phyloP scores from a whole-genome alignment of 2,797 vertebrate species.

The Bovichtus diacanthus region DNA sequence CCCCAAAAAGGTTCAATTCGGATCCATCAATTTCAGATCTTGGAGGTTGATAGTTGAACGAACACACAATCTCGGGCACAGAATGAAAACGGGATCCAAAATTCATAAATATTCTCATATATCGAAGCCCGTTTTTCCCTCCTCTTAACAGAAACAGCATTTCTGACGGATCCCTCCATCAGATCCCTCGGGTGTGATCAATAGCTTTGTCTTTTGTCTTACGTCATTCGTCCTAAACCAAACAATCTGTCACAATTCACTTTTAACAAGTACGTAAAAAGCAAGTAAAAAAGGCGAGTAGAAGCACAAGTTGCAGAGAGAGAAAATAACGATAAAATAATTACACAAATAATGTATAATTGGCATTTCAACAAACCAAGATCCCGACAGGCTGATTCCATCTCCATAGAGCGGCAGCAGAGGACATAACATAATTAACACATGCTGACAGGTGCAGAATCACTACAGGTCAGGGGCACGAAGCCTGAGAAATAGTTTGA shows the following conservation, averaged over 20 bases:
- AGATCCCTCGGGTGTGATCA: slow-evolving; percentile 8
- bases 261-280: slow-evolving; percentile 1
- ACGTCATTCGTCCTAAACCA: slow-evolving; percentile 16
- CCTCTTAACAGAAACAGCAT: neutral
- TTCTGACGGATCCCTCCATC: neutral
- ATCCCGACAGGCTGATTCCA: neutral
- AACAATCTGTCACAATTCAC: slow-evolving; percentile 12
- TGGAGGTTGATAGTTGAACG: neutral
- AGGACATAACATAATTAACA: slow-evolving; percentile 16
- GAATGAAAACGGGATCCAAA: neutral
- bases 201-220: neutral
- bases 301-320: neutral
- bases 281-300: neutral
- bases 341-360: too few species aligned
- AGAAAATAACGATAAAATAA: too few species aligned
- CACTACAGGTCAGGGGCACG: slow-evolving; percentile 13
- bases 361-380: neutral
- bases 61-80: neutral
- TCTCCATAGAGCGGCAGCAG: neutral
- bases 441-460: slow-evolving; percentile 13
- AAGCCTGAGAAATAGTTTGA: neutral
- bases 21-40: neutral
- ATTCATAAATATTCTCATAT: slow-evolving; percentile 11
- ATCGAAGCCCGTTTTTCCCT: slow-evolving; percentile 1
- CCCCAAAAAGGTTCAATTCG: neutral